Base-by-base conservation (phyloP, 2,113 vertebrate genomes). In the Panthera leo region DNA sequence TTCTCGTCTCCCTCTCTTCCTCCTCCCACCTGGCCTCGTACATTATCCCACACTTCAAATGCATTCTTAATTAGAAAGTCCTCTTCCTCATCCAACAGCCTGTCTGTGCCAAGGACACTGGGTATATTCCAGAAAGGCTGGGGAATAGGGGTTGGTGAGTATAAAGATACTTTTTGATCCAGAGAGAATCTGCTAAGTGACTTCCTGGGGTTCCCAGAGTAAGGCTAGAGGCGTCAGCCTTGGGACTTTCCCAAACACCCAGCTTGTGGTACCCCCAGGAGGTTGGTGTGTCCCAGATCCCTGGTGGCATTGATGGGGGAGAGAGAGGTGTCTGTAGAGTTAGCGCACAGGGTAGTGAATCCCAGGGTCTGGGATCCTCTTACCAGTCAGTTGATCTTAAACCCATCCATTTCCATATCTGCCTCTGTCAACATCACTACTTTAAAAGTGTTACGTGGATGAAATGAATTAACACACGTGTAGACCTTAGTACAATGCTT, bases 11-110 rank as follows among this genome's bases (percentile, higher is more conserved):
- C 73, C 39, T 83, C 31, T 82, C 84, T 68, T 71, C 92, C 86
- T 97, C 79, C 79, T 97, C 73, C 89, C 91, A 94, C 96, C 94
- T 96, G 88, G 91, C 61, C 73, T 93, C 61, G 67, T 84, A 45
- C 68, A 79, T 85, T 78, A 94, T 88, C 92, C 36, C 70, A 96
- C 78, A 71, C 48, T 79, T 94, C 95, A 96, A 97, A 91, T 94
- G 65, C 63, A 71, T 83, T 89, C 85, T 67, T 94, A 96, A 94
- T 96, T 97, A 97, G 95, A 86, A 88, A 96, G 87, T 75, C 73
- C 53, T 95, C 76, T 97, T 92, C 58, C 55, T 71, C 58, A 73
- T 90, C 76, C 63, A 75, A 39, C 45, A 91, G 29, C 76, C 75
- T 68, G 1, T 84, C 48, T 90, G 45, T 97, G 91, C 94, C 94